Conservation (phyloP, 2,888 invertebrate genomes). For the Callosobruchus maculatus region DNA sequence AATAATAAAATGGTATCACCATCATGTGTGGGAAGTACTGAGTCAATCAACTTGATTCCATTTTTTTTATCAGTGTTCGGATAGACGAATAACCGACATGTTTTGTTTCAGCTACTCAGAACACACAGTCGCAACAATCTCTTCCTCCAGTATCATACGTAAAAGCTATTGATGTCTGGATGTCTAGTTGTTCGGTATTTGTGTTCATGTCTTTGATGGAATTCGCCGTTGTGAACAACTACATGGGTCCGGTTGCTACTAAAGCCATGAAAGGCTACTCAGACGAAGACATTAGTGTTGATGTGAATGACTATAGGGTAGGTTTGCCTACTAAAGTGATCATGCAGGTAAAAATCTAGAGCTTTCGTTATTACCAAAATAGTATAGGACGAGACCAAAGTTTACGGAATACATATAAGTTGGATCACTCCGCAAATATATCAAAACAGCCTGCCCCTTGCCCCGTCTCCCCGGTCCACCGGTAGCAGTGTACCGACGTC, state of each 20-base stretch:
- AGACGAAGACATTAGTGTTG: slow-evolving; percentile 73
- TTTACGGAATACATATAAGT: no score
- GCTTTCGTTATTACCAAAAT: not conserved
- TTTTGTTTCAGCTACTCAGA: slow-evolving; percentile 72
- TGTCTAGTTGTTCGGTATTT: slow-evolving; percentile 88
- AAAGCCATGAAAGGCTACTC: slow-evolving; percentile 89
- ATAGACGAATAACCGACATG: no score
- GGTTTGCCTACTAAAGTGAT: slow-evolving; percentile 2
- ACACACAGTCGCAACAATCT: slow-evolving; percentile 86
- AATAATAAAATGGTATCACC: no score
- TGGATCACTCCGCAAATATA: no score
- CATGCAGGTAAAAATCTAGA: not conserved
- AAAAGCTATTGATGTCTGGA: slow-evolving; percentile 90
- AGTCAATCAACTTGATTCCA: no score
- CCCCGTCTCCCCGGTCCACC: no score
- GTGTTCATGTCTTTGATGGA: slow-evolving; percentile 89
- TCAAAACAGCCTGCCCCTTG: no score
- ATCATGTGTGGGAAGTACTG: no score
- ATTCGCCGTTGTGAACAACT: slow-evolving; percentile 87
- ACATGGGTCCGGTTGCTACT: slow-evolving; percentile 79
- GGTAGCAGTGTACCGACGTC: no score
- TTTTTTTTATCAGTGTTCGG: no score
- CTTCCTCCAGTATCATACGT: slow-evolving; percentile 89
- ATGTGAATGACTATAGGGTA: slow-evolving; percentile 75
- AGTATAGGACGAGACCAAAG: no score